A percentile compares a stretch with the other conserved stretches of the same genome.
Conservation (phyloP, 2,888 invertebrate genomes). For the Brachyptera risi region DNA sequence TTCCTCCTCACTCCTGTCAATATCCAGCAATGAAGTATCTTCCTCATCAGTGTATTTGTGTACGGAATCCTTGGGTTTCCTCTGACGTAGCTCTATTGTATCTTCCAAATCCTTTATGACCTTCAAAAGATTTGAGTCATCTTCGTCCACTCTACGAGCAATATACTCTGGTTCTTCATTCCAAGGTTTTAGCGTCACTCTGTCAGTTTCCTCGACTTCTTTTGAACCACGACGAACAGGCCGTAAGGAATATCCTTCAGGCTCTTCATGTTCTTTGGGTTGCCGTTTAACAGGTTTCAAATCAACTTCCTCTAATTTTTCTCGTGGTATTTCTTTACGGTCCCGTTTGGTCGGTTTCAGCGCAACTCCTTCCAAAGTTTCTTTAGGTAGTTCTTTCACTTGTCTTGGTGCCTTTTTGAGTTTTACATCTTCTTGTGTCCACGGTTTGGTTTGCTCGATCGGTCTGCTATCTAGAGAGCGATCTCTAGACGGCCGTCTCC, state of each 20-base stretch:
- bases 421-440: conserved; percentile 28
- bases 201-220: background rate
- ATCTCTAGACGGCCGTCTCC: conserved; percentile 43
- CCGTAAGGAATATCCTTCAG: background rate
- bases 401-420: conserved; percentile 45
- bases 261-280: conserved; percentile 10
- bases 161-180: background rate
- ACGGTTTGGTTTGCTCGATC: conserved; percentile 39
- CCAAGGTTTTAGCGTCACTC: background rate
- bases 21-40: conserved; percentile 30
- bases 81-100: background rate
- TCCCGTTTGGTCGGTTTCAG: conserved; percentile 44
- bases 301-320: conserved; percentile 29
- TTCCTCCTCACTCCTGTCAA: conserved; percentile 29
- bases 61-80: background rate
- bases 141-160: conserved; percentile 1
- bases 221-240: conserved; percentile 8
- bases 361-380: conserved; percentile 48
- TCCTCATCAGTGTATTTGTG: conserved; percentile 36
- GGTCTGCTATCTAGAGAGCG: conserved; percentile 48
- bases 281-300: conserved; percentile 30
- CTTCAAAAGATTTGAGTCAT: conserved; percentile 6
- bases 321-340: conserved; percentile 23
- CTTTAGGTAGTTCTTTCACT: conserved; percentile 44
- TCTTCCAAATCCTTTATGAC: conserved; percentile 5